Conservation (phyloP, 2,113 vertebrate species). For the Zosterops lateralis region DNA sequence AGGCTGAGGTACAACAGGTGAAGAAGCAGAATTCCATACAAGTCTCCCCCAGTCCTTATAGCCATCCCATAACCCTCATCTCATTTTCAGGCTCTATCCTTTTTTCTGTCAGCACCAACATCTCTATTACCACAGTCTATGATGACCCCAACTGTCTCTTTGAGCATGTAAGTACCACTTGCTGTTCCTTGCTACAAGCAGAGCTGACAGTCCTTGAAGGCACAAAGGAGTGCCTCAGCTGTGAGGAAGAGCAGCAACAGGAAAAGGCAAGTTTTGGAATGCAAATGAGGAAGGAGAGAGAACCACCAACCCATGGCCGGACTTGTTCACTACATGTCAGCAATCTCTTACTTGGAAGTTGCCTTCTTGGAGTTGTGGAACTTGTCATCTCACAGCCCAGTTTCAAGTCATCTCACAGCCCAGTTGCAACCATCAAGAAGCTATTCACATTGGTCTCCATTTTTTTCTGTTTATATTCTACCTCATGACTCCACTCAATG, state of each 20-base stretch:
- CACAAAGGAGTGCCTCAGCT: neutral
- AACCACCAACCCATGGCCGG: neutral
- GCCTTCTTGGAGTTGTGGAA: neutral
- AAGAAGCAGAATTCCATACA: neutral
- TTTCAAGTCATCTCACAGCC: neutral
- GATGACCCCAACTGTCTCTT: neutral
- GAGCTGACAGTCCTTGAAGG: neutral
- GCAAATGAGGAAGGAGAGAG: neutral
- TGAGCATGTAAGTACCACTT: neutral
- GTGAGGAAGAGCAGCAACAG: neutral
- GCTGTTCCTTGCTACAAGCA: neutral
- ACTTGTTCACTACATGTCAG: neutral
- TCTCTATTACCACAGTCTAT: neutral
- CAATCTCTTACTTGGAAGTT: neutral
- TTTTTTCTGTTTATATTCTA: neutral
- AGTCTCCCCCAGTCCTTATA: neutral
- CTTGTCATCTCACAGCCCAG: neutral
- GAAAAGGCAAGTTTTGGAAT: neutral
- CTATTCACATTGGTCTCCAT: neutral
- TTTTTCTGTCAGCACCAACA: neutral
- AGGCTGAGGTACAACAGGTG: neutral
- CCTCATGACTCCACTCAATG: neutral
- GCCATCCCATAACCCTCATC: neutral
- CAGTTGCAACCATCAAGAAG: neutral
- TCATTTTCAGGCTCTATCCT: neutral